Evolutionary conservation across 2,888 invertebrate genomes (phyloP).

Genomic region (Agrotis exclamationis): DNA sequence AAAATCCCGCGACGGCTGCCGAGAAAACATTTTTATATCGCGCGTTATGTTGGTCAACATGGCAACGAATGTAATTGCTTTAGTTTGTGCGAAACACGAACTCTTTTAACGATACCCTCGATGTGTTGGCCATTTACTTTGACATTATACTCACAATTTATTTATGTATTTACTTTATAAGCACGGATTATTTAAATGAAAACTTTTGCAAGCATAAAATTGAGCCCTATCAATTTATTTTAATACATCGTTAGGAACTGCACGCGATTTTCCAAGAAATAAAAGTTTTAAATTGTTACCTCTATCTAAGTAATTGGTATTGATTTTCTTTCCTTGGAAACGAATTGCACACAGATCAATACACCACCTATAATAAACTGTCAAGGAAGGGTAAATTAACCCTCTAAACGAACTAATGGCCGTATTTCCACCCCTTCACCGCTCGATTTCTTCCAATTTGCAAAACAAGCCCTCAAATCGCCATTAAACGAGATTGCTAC

Average conservation of each 20-base stretch:
- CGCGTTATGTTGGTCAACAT: slow-evolving; percentile 55
- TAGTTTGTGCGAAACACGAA: slow-evolving; percentile 78
- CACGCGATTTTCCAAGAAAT: neutral
- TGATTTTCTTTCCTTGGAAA: slow-evolving; percentile 28
- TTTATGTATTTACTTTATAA: slow-evolving; percentile 26
- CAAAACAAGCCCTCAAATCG: slow-evolving; percentile 80
- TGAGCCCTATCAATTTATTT: neutral
- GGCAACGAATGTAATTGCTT: slow-evolving; percentile 73
- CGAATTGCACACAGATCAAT: slow-evolving; percentile 13
- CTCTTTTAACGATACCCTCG: slow-evolving; percentile 45
- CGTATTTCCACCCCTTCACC: slow-evolving; percentile 72
- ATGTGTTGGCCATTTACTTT: slow-evolving; percentile 36
- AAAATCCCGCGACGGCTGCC: slow-evolving; percentile 18
- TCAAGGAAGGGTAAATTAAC: slow-evolving; percentile 47
- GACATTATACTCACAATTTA: slow-evolving; percentile 40
- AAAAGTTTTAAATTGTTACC: neutral
- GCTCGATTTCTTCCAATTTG: slow-evolving; percentile 77
- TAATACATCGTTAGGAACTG: neutral
- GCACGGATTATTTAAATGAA: neutral
- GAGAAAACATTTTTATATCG: slow-evolving; percentile 28
- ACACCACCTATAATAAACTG: slow-evolving; percentile 17
- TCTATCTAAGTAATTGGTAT: slow-evolving; percentile 12
- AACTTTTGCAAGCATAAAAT: neutral
- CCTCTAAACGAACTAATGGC: slow-evolving; percentile 51
- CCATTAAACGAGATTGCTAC: slow-evolving; percentile 80